phyloP scores from a whole-genome alignment of 2,888 invertebrate species.

The Acleris cristana region DNA sequence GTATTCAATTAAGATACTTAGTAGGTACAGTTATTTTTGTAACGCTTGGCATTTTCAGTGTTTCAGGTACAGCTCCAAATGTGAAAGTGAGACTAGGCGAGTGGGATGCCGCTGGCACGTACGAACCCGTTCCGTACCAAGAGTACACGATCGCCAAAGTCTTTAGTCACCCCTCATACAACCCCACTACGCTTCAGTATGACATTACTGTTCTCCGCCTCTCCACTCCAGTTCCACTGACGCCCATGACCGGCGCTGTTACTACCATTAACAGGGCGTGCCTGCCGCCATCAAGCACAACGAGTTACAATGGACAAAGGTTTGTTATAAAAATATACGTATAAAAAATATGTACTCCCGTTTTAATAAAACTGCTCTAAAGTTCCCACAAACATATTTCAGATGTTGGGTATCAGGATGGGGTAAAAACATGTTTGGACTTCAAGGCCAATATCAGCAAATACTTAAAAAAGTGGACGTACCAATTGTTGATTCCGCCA shows the following conservation, averaged over 20 bases:
- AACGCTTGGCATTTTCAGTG: constrained; percentile 48
- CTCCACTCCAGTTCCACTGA: constrained; percentile 81
- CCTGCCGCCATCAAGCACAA: constrained; percentile 73
- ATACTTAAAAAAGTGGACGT: constrained; percentile 91
- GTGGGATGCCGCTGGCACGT: constrained; percentile 87
- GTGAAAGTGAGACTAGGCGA: constrained; percentile 90
- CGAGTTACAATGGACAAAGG: constrained; percentile 79
- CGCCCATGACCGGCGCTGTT: constrained; percentile 70
- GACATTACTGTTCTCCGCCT: constrained; percentile 92
- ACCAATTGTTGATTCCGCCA: constrained; percentile 85
- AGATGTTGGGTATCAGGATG: constrained; percentile 91
- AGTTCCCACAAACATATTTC: constrained; percentile 1
- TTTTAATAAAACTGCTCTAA: not conserved
- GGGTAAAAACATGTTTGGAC: constrained; percentile 91
- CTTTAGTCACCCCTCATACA: constrained; percentile 86
- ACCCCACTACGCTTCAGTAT: constrained; percentile 88
- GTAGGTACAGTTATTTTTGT: not conserved
- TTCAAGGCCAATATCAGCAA: constrained; percentile 84
- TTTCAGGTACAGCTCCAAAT: constrained; percentile 75
- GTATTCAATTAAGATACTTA: not conserved
- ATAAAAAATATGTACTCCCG: not conserved
- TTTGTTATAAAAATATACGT: constrained; percentile 41
- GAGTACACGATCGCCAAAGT: constrained; percentile 85
- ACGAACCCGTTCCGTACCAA: constrained; percentile 86
- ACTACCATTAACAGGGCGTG: constrained; percentile 86